Conservation (phyloP, 1,140 invertebrate species). For the Mizuhopecten yessoensis region DNA sequence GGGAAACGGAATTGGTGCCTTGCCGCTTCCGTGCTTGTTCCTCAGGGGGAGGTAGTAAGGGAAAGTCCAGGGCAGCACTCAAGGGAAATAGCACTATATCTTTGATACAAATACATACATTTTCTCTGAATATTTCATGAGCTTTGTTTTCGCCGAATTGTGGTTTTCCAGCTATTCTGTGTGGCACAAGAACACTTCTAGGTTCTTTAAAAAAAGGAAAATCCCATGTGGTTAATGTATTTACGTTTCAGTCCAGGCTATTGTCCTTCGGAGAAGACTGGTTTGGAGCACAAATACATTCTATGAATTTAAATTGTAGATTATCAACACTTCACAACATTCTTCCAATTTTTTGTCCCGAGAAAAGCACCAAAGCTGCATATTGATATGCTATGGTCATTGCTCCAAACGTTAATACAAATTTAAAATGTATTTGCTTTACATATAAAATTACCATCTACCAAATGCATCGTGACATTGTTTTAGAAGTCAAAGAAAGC, state of each 20-base stretch:
- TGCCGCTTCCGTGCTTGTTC: not conserved
- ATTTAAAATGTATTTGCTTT: too few species aligned
- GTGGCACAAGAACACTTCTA: not conserved
- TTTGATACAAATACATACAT: constrained; percentile 40
- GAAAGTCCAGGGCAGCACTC: not conserved
- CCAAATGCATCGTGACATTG: too few species aligned
- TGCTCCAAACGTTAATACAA: too few species aligned
- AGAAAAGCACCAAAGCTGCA: too few species aligned
- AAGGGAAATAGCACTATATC: not conserved
- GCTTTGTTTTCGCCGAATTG: not conserved
- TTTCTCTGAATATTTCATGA: constrained; percentile 30
- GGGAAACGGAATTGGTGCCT: not conserved
- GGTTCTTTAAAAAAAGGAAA: not conserved
- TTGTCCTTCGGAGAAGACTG: not conserved
- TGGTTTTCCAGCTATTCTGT: not conserved
- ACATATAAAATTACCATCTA: too few species aligned
- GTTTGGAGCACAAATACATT: not conserved
- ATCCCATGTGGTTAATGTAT: not conserved
- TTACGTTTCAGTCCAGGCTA: not conserved
- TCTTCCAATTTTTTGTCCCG: not conserved
- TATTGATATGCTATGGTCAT: too few species aligned
- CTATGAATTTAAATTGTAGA: constrained; percentile 36
- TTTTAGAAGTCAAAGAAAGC: too few species aligned
- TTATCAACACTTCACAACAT: not conserved
- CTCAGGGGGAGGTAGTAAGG: not conserved